Conservation (phyloP, 1,140 invertebrate genomes). For the Adelges cooleyi region DNA sequence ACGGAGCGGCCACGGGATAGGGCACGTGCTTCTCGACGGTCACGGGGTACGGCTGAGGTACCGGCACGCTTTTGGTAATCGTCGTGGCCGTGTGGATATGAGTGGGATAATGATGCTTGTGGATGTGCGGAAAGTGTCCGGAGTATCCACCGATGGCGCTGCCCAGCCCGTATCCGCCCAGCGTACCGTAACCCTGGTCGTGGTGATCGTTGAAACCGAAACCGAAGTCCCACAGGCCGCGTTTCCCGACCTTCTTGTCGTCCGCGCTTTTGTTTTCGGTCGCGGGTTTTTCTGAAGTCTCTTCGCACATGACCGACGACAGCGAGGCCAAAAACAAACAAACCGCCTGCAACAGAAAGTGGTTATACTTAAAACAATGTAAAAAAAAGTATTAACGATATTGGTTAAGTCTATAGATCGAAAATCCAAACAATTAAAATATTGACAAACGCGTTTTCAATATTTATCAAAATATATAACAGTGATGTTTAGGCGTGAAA, state of each 20-base stretch:
- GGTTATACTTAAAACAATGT: background rate
- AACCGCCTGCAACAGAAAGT: background rate
- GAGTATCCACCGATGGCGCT: background rate
- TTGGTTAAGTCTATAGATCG: too few species aligned
- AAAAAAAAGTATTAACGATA: background rate
- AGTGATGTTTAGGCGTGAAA: too few species aligned
- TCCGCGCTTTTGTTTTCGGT: background rate
- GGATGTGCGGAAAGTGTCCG: background rate
- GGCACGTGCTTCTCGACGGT: conserved; percentile 33
- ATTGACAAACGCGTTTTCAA: too few species aligned
- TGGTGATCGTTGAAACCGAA: conserved; percentile 7
- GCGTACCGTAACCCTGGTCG: conserved; percentile 27
- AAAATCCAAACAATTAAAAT: too few species aligned
- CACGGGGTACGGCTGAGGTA: conserved; percentile 32
- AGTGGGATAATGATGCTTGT: conserved; percentile 4
- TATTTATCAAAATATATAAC: too few species aligned
- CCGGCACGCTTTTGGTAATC: conserved; percentile 30
- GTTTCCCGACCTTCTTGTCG: background rate
- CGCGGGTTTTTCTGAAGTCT: background rate
- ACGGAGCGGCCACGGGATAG: conserved; percentile 33
- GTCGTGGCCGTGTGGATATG: conserved; percentile 30
- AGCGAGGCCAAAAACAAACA: background rate
- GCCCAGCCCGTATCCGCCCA: conserved; percentile 28
- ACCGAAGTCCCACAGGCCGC: background rate
- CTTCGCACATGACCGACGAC: background rate